Evolutionary conservation across 2,888 invertebrate species (phyloP).

Genomic region (Caradrina clavipalpis): DNA sequence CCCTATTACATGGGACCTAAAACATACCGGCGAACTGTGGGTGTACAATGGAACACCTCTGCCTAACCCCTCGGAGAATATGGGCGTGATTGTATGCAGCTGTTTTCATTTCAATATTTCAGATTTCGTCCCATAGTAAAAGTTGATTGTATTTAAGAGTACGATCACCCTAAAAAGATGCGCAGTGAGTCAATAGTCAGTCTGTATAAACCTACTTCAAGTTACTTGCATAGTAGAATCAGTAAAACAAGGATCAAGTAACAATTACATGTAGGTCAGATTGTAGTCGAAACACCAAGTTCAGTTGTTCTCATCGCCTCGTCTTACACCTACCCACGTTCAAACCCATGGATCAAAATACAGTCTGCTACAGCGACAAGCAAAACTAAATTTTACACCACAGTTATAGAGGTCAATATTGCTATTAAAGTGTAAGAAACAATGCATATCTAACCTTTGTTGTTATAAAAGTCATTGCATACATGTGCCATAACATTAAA

Average conservation of each 20-base stretch:
- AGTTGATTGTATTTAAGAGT: too few species aligned
- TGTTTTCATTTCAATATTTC: too few species aligned
- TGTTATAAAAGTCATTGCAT: conserved; percentile 24
- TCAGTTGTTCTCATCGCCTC: conserved; percentile 7
- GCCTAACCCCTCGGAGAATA: too few species aligned
- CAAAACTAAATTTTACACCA: not conserved
- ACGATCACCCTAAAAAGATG: too few species aligned
- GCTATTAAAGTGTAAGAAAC: not conserved
- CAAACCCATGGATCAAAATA: conserved; percentile 29
- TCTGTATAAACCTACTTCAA: too few species aligned
- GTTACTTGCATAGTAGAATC: conserved; percentile 4
- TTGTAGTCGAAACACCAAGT: conserved; percentile 6
- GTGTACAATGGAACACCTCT: too few species aligned
- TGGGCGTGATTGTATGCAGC: too few species aligned
- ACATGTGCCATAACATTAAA: conserved; percentile 32
- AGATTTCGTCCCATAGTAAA: too few species aligned
- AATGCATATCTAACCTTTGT: conserved; percentile 41
- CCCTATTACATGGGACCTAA: too few species aligned
- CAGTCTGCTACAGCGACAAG: not conserved
- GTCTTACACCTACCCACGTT: conserved; percentile 17
- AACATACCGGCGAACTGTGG: too few species aligned
- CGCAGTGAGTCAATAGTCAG: too few species aligned
- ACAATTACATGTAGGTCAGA: conserved; percentile 28
- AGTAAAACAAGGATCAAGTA: not conserved
- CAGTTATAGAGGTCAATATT: not conserved